These are phyloP conservation scores for Theocolax elegans DNA, from an alignment of 1,140 invertebrate species.

Conservation along the genomic window DNA sequence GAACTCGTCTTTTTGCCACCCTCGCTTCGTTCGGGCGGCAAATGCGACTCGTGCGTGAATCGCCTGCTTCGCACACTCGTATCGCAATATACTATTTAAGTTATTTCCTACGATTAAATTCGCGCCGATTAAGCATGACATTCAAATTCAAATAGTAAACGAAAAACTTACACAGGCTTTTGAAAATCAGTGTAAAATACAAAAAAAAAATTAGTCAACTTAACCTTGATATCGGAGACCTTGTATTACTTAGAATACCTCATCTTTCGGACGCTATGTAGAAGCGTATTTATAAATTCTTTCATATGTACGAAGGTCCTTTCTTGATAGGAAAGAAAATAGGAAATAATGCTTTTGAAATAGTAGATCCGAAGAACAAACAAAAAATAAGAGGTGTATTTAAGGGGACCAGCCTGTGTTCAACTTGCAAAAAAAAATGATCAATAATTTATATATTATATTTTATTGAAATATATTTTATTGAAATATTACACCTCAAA, in stretches of 20 bases:
- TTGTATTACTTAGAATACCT: neutral
- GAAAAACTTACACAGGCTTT: neutral
- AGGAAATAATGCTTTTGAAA: neutral
- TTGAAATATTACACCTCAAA: no score
- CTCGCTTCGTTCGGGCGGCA: no score
- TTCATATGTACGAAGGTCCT: constrained; percentile 8
- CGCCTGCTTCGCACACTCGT: no score
- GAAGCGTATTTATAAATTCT: constrained; percentile 3
- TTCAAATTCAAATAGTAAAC: neutral
- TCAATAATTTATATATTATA: no score
- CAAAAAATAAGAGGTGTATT: no score
- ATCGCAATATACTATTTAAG: no score
- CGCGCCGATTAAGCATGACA: neutral
- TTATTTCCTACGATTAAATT: neutral
- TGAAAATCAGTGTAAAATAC: neutral
- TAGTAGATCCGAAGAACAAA: no score
- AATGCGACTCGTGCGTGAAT: no score
- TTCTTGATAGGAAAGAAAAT: neutral
- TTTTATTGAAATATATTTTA: no score
- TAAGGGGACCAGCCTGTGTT: no score
- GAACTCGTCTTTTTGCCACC: neutral
- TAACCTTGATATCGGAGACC: neutral
- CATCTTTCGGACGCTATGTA: neutral
- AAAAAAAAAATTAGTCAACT: neutral
- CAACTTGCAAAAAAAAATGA: no score